These are phyloP conservation scores for Aelia acuminata DNA, from an alignment of 2,888 invertebrate species.

Conservation along the genomic window DNA sequence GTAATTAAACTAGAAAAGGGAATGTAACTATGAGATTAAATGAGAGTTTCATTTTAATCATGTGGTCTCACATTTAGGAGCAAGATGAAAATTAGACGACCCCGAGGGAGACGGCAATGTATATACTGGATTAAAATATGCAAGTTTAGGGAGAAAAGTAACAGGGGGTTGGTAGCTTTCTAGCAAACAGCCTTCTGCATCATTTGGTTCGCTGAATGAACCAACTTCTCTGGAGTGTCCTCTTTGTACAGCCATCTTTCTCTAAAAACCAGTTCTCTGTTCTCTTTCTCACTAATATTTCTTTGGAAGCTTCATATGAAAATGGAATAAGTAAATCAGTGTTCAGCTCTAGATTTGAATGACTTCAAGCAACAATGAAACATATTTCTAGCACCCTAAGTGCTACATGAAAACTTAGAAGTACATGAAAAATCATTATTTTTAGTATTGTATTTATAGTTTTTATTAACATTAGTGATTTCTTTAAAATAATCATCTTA, in stretches of 20 bases:
- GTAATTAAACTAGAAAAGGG: too few relatives aligned
- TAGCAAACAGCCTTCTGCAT: slow-evolving; percentile 16
- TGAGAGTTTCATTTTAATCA: background rate
- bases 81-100: background rate
- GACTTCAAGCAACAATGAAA: background rate
- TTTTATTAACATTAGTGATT: background rate
- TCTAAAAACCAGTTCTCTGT: background rate
- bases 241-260: background rate
- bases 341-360: background rate
- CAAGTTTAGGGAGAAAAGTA: background rate
- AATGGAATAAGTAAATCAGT: background rate
- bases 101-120: background rate
- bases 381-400: too few relatives aligned
- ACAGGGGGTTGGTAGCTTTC: background rate
- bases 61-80: background rate
- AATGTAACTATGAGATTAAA: background rate
- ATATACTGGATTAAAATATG: background rate
- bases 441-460: background rate
- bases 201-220: slow-evolving; percentile 14
- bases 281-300: background rate
- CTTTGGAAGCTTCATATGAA: background rate
- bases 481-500: slow-evolving; percentile 69
- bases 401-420: too few relatives aligned
- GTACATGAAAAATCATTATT: too few relatives aligned
- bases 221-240: background rate